phyloP scores from a whole-genome alignment of 2,797 vertebrate genomes.

The Xiphorhynchus erythropygius region DNA sequence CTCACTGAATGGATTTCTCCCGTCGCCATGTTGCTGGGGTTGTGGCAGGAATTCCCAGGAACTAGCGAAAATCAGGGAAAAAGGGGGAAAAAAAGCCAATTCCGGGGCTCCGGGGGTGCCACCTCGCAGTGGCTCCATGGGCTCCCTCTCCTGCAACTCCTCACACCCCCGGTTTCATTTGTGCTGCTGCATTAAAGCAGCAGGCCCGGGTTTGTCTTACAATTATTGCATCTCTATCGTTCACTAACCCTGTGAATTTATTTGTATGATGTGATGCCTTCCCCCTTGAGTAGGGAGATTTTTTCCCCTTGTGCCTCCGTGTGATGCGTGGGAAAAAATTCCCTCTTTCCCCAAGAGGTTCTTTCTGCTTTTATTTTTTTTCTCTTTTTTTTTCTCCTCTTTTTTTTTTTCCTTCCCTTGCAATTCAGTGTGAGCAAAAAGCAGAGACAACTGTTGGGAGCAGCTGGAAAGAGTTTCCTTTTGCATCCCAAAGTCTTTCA shows the following conservation, averaged over 20 bases:
- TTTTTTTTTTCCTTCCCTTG: fast-evolving
- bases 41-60: background rate
- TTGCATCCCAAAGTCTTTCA: background rate
- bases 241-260: background rate
- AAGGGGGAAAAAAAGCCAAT: fast-evolving
- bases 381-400: too few species aligned
- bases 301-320: fast-evolving
- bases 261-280: background rate
- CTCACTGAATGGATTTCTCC: conserved; percentile 3
- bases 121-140: background rate
- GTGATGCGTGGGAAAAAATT: background rate
- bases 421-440: background rate
- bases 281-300: background rate
- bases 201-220: background rate
- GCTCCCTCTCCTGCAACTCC: background rate
- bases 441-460: background rate
- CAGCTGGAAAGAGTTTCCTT: background rate
- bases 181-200: background rate
- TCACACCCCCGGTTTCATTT: fast-evolving
- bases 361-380: too few species aligned
- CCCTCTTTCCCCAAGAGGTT: background rate
- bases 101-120: background rate
- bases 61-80: background rate
- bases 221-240: fast-evolving
- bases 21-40: conserved; percentile 23